Percentiles rank a stretch among this genome's conserved stretches.
Conservation (phyloP, 2,888 invertebrate species). For the Drosophila paramelanica region DNA sequence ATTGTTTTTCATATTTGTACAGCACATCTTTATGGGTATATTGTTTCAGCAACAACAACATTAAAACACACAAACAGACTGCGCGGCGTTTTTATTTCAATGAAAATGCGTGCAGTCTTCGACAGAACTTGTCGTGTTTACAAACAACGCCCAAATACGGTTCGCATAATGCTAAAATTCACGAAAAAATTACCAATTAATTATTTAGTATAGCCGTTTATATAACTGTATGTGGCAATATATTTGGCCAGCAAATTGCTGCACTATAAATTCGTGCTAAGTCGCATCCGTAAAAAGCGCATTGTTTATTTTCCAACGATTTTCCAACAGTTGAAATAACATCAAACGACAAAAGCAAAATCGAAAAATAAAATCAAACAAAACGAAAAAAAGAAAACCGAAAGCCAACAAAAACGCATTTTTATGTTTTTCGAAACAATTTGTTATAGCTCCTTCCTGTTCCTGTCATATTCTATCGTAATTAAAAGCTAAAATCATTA, state of each 20-base stretch:
- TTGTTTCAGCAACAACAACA: slow-evolving; percentile 69
- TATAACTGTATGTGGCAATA: slow-evolving; percentile 53
- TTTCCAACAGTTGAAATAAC: slow-evolving; percentile 64
- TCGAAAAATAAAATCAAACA: slow-evolving; percentile 33
- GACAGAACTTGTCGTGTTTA: slow-evolving; percentile 79
- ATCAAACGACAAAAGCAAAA: slow-evolving; percentile 76
- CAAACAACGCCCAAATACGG: slow-evolving; percentile 59
- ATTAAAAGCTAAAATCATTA: slow-evolving; percentile 68
- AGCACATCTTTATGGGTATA: slow-evolving; percentile 72
- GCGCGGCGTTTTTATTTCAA: slow-evolving; percentile 68
- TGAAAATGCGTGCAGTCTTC: slow-evolving; percentile 57
- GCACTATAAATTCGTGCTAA: slow-evolving; percentile 58
- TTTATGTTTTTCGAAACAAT: slow-evolving; percentile 63
- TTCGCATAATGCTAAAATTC: slow-evolving; percentile 60
- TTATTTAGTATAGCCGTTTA: slow-evolving; percentile 26
- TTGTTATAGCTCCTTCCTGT: slow-evolving; percentile 53
- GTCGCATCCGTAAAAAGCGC: slow-evolving; percentile 53
- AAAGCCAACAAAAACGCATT: slow-evolving; percentile 58
- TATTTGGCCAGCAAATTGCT: slow-evolving; percentile 56
- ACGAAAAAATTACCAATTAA: slow-evolving; percentile 31
- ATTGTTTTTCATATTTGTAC: slow-evolving; percentile 69
- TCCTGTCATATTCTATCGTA: slow-evolving; percentile 28
- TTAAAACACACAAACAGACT: slow-evolving; percentile 69
- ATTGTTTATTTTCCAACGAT: slow-evolving; percentile 71
- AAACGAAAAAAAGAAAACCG: slow-evolving; percentile 19